Base-by-base conservation (phyloP, 2,113 vertebrate species). In the Chaetodon trifascialis region DNA sequence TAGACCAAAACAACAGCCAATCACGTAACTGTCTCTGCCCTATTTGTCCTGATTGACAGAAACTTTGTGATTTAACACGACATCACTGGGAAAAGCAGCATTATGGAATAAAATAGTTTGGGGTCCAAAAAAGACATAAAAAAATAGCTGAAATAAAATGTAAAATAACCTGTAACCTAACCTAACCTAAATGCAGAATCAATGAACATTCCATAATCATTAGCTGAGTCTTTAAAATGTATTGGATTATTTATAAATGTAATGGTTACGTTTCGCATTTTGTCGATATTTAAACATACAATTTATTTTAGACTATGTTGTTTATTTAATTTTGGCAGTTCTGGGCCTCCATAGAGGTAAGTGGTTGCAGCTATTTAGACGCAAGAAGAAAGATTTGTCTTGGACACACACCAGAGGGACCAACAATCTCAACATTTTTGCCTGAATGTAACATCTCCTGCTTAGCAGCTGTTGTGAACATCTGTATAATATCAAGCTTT, bases 1-100 rank as follows among this genome's bases (percentile, higher is more conserved):
- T 7, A 62, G 30, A 62, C 14, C 71, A 73, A 62, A 49, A 30
- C 21, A 73, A 38, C 58, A 73, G 44, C 44, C 58, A 74, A 63
- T 52, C 59, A 7, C 19, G 1, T 21, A 49, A 19, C 25, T n/a
- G 2, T 15, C 38, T 25, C 21, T 40, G 19, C 21, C 4, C 16
- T 9, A 9, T 49, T 67, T 68, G 25, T 21, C 19, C 9, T n/a
- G 16, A 19, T 51, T 52, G 4, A 52, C 15, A 38, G 36, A 68
- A 16, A 1, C 1, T 0, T 10, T n/a, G 30, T 8, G 19, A 40
- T 30, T 0, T 19, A 66, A 66, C 0, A 2, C 47, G 64, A 15
- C 15, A 11, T 58, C 56, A 58, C 5, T 12, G 2, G 16, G 34
- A 7, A 14, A 46, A 65, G 25, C 1, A 5, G 3, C 1, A 25